These are phyloP conservation scores for Schizaphis graminum DNA, from an alignment of 2,888 invertebrate species.

Conservation along the genomic window DNA sequence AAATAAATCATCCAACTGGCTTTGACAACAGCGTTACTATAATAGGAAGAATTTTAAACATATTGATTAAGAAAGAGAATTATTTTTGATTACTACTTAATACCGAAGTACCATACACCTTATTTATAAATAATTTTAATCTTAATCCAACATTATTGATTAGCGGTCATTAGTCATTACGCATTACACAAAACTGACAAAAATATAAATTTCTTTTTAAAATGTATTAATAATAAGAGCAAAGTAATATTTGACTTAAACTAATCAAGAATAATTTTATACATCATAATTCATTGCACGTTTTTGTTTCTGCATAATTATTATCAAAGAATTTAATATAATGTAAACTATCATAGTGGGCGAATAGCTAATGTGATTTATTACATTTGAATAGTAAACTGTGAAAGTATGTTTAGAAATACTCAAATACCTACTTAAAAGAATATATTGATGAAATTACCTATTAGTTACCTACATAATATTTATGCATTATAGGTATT, in stretches of 20 bases:
- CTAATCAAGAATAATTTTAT: not conserved
- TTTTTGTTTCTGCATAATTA: not conserved
- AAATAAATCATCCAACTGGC: not conserved
- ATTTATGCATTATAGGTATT: not conserved
- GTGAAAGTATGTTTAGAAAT: not conserved
- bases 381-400: not conserved
- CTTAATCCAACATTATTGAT: not conserved
- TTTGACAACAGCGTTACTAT: not conserved
- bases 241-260: not conserved
- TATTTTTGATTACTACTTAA: not conserved
- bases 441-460: not conserved
- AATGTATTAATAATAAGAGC: not conserved
- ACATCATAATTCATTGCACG: not conserved
- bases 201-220: not conserved
- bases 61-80: not conserved
- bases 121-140: not conserved
- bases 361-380: not conserved
- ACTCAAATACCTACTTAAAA: not conserved
- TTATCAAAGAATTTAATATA: not conserved
- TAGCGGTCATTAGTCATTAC: not conserved
- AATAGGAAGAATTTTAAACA: not conserved
- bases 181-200: not conserved
- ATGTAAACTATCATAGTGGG: not conserved
- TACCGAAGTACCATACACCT: not conserved
- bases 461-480: not conserved